Evolutionary conservation across 2,797 vertebrate species (phyloP), one percentile per base, ranked within the genome.

Genomic region (Thripadectes ignobilis): DNA sequence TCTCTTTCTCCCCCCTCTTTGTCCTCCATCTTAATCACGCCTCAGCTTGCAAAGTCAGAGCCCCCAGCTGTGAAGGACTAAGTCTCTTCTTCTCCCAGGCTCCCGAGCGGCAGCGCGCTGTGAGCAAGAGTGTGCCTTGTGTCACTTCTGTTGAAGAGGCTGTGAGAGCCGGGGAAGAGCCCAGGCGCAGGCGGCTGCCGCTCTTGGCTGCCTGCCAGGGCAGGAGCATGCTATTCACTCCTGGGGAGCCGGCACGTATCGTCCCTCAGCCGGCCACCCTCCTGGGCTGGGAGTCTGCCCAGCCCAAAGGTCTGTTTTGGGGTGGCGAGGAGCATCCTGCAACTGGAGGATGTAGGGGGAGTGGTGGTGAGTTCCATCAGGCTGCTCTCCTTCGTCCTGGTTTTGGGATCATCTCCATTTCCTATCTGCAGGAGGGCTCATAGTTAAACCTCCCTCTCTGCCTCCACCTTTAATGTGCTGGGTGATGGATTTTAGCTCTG

Each of bases 1-100:
- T 63, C 48, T 87, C 27, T 26, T 39, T 57, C 72, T 88, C 65
- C 73, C 87, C 65, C 66, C 7, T 8, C 39, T 36, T 39, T 4
- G 0, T 51, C 80, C 61, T 93, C 88, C 88, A 68, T 94, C 65
- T 91, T 92, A 92, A 87, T 89, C n/a, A 1, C 0, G 10, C 82
- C 73, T 91, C 49, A n/a, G 72, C 89, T 96, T 85, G 68, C 85
- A 87, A 81, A 92, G 85, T 88, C 90, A 86, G 94, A 94, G 93
- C 83, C 95, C 80, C 89, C 93, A 92, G 78, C 93, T 94, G 95
- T 88, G 95, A 91, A 89, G 89, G 84, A 54, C 88, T 91, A 67
- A 89, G 79, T 88, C 78, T 73, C 71, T 95, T 57, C 93, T 84
- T 82, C 80, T 94, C 89, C 68, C 63, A 18, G 14, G 46, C 88